These are phyloP conservation scores for Mizuhopecten yessoensis DNA, from an alignment of 1,140 invertebrate species.

Conservation along the genomic window DNA sequence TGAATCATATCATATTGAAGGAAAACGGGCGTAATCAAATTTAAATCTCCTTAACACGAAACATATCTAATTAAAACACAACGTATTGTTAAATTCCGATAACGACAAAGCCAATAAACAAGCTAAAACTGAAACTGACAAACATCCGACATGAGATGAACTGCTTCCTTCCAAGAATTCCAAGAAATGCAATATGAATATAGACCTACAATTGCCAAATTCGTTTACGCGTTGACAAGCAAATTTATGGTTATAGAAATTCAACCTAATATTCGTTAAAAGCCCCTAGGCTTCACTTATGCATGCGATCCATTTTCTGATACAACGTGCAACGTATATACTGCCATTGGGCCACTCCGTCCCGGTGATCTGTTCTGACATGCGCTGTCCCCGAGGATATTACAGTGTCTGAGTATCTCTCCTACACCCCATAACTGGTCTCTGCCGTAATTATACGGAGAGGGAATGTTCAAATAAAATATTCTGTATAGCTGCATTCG, in stretches of 20 bases:
- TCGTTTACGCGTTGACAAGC: not conserved
- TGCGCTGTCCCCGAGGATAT: not conserved
- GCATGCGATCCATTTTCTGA: conserved; percentile 25
- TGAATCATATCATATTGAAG: no score
- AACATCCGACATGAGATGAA: no score
- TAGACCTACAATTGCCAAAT: not conserved
- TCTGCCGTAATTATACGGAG: not conserved
- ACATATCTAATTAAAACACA: no score
- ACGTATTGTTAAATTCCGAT: no score
- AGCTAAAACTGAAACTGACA: no score
- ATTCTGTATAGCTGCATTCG: not conserved
- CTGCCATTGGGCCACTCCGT: not conserved
- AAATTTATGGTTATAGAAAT: not conserved
- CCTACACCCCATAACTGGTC: conserved; percentile 5
- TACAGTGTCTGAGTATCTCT: not conserved
- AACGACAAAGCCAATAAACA: no score
- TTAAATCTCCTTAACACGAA: no score
- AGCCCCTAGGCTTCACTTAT: not conserved
- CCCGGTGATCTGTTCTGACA: not conserved
- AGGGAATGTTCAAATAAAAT: not conserved
- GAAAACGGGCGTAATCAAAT: no score
- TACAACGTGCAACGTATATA: not conserved
- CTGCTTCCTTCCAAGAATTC: no score
- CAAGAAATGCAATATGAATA: not conserved
- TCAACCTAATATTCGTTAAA: conserved; percentile 4